Conservation (phyloP, 2,888 invertebrate genomes). For the Perithous albicinctus region DNA sequence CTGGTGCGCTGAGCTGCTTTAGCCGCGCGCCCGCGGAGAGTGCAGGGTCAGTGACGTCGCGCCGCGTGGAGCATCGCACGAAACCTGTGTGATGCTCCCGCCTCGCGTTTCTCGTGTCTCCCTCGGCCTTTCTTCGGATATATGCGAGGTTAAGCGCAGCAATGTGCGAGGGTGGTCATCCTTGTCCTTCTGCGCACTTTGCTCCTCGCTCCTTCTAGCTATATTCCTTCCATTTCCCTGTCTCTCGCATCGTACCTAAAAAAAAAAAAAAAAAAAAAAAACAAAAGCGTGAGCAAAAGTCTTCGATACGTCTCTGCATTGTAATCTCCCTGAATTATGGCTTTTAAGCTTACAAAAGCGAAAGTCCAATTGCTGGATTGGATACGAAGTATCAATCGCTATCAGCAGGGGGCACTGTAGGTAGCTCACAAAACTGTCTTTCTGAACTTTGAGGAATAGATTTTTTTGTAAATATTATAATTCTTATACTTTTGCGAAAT, state of each 20-base stretch:
- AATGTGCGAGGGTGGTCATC: slow-evolving; percentile 67
- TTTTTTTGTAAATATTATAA: too few relatives aligned
- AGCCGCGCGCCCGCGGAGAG: slow-evolving; percentile 61
- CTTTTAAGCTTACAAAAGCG: slow-evolving; percentile 51
- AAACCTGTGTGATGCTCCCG: slow-evolving; percentile 60
- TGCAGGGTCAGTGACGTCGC: slow-evolving; percentile 71
- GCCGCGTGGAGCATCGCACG: slow-evolving; percentile 47
- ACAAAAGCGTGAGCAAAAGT: too few relatives aligned
- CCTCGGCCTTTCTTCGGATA: slow-evolving; percentile 43
- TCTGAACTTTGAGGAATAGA: too few relatives aligned
- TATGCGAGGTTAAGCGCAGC: slow-evolving; percentile 56
- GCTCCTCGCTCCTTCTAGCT: slow-evolving; percentile 27
- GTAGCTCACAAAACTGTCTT: too few relatives aligned
- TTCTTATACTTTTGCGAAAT: too few relatives aligned
- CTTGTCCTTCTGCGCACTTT: slow-evolving; percentile 54
- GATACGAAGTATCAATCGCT: slow-evolving; percentile 1
- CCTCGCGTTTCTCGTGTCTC: slow-evolving; percentile 37
- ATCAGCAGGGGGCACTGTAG: slow-evolving; percentile 20
- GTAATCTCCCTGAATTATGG: slow-evolving; percentile 46
- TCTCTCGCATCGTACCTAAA: not conserved
- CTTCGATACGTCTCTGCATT: not conserved
- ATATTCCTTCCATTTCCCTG: slow-evolving; percentile 2
- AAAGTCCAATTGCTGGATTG: slow-evolving; percentile 56
- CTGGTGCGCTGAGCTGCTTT: slow-evolving; percentile 52
- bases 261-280: not conserved